These are phyloP conservation scores for Sinella curviseta DNA, from an alignment of 1,140 invertebrate genomes.

Conservation along the genomic window DNA sequence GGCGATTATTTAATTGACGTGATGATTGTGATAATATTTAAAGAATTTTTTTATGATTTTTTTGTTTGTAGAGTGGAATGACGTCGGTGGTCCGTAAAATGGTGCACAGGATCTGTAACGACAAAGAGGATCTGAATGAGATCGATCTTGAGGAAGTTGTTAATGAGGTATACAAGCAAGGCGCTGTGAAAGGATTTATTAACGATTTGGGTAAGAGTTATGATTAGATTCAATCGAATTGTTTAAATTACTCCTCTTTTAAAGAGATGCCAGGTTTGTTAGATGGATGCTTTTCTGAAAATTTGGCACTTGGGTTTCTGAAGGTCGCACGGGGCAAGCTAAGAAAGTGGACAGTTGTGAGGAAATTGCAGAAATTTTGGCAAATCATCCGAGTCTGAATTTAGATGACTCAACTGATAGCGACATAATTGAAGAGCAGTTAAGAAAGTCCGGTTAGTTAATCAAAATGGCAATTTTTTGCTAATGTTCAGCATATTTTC, in stretches of 20 bases:
- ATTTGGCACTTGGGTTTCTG: not conserved
- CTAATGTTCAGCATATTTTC: too few species aligned
- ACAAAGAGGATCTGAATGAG: not conserved
- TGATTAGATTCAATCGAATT: too few species aligned
- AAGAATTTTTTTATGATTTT: not conserved
- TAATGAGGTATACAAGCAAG: conserved; percentile 35
- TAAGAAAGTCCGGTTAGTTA: not conserved
- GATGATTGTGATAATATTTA: not conserved
- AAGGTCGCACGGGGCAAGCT: not conserved
- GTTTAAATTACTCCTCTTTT: too few species aligned
- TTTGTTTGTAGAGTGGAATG: conserved; percentile 35
- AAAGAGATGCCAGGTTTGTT: not conserved
- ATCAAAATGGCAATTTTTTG: not conserved
- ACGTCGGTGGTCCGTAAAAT: conserved; percentile 24
- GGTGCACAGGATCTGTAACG: conserved; percentile 28
- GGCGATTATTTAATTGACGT: too few species aligned
- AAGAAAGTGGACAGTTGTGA: not conserved
- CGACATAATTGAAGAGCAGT: not conserved
- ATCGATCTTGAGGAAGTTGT: conserved; percentile 31
- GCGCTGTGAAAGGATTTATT: conserved; percentile 26
- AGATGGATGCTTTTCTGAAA: too few species aligned
- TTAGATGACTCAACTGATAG: not conserved
- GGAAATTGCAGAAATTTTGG: not conserved
- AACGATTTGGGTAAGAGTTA: not conserved
- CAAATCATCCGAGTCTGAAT: not conserved